A percentile compares a stretch with the other conserved stretches of the same genome.
phyloP scores from a whole-genome alignment of 92 coral and sea anemone species.

The Montipora capitata region DNA sequence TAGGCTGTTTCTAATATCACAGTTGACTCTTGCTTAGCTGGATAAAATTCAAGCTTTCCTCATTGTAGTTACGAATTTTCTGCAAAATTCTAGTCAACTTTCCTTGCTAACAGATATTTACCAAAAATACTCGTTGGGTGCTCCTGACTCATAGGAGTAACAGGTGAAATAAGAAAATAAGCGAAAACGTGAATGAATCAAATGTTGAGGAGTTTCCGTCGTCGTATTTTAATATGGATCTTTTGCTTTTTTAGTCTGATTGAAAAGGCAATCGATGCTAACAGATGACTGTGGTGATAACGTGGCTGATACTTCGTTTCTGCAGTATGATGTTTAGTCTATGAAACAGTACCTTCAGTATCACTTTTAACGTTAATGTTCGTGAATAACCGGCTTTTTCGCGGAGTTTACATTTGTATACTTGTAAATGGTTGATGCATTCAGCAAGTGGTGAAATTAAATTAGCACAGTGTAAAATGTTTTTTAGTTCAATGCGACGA shows the following conservation, averaged over 20 bases:
- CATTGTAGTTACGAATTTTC: too few relatives aligned
- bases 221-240: not conserved
- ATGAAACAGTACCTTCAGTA: constrained; percentile 3
- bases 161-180: too few relatives aligned
- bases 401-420: constrained; percentile 16
- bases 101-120: too few relatives aligned
- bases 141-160: too few relatives aligned
- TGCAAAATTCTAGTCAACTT: too few relatives aligned
- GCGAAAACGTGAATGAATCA: too few relatives aligned
- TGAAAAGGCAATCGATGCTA: constrained; percentile 12
- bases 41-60: too few relatives aligned
- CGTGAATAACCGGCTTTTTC: not conserved
- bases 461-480: not conserved
- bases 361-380: constrained; percentile 16
- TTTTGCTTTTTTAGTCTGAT: constrained; percentile 25
- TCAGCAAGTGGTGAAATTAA: constrained; percentile 1
- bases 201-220: too few relatives aligned
- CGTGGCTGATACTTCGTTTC: not conserved
- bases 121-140: too few relatives aligned
- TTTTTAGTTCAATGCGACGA: not conserved
- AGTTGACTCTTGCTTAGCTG: too few relatives aligned
- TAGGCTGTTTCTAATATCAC: too few relatives aligned
- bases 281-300: not conserved
- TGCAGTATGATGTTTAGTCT: constrained; percentile 13
- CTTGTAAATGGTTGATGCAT: constrained; percentile 13